Evolutionary conservation across 2,888 invertebrate species (phyloP).

Genomic region (Choreutis nemorana): DNA sequence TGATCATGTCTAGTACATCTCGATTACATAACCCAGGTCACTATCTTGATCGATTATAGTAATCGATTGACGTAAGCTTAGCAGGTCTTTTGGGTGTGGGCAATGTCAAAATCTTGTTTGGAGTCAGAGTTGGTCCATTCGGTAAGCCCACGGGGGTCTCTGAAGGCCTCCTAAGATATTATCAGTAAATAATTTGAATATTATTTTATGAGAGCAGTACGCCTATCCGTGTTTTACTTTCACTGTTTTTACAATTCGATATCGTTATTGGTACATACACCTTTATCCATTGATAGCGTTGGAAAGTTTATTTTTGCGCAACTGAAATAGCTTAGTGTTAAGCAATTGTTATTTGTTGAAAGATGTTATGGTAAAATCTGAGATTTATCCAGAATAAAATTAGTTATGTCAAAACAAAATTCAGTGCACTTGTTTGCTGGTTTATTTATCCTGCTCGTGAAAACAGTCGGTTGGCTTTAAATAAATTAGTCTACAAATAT

Average conservation of each 20-base stretch:
- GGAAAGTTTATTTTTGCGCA: too few species aligned
- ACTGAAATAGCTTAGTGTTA: too few species aligned
- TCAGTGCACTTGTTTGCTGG: too few species aligned
- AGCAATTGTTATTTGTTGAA: too few species aligned
- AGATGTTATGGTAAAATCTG: too few species aligned
- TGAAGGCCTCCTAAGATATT: constrained; percentile 24
- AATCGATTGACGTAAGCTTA: constrained; percentile 42
- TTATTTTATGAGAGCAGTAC: constrained; percentile 19
- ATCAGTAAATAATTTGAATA: constrained; percentile 33
- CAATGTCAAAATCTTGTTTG: constrained; percentile 29
- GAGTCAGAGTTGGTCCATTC: constrained; percentile 32
- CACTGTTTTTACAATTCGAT: constrained; percentile 13
- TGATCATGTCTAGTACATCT: too few species aligned
- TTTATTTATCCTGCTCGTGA: too few species aligned
- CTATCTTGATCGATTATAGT: constrained; percentile 57
- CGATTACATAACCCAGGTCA: constrained; percentile 42
- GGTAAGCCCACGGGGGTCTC: constrained; percentile 29
- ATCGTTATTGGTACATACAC: not conserved
- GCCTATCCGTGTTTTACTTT: constrained; percentile 20
- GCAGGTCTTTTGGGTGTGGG: constrained; percentile 20
- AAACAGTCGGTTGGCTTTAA: too few species aligned
- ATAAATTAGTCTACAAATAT: too few species aligned
- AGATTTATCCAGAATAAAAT: too few species aligned
- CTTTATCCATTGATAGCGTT: too few species aligned
- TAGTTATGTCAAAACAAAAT: too few species aligned